Evolutionary conservation across 2,888 invertebrate genomes (phyloP), one percentile per base, ranked within the genome.

Genomic region (Silvanus unidentatus): DNA sequence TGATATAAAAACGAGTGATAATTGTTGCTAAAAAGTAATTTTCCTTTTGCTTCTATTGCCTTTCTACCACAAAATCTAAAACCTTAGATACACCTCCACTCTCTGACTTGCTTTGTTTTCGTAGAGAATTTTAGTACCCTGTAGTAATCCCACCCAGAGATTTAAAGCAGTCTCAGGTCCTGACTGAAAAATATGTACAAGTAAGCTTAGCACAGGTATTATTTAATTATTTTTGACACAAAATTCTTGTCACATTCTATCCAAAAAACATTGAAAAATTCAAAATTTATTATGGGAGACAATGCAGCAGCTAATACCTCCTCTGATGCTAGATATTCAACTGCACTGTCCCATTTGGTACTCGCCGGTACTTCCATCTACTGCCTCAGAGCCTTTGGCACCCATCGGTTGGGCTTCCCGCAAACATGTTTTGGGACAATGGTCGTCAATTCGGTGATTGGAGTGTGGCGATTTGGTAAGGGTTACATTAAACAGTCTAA

Each of bases 381-480:
- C 49, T 65, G 64, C 41, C 49, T 60, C 28, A 44, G 49, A 44
- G 41, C 32, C 11, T 43, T 47, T 11, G 44, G 37, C 37, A 46
- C 37, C 11, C 39, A 27, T 22, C 11, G 16, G n/a, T 29, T 45
- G 14, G 48, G 48, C 37, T 59, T 64, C 43, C 54, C 45, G 2
- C 57, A 56, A 44, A 46, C 55, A 16, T 57, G 65, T 16, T 70
- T 64, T 56, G 60, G 60, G 6, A 49, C 61, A 34, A 60, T 68
- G 36, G 56, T 62, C 16, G 40, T 60, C 16, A 63, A 68, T 60
- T 68, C 69, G 2, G 14, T 66, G 28, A 13, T 69, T 10, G 69
- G 69, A 22, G 34, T 67, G 28, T 68, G 66, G 66, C 60, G 63
- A 57, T 69, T 64, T 63, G 70, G 69, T 62, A 54, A 48, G 45